Evolutionary conservation across 2,797 vertebrate genomes (phyloP).

Genomic region (Notoglanidium macrostoma): DNA sequence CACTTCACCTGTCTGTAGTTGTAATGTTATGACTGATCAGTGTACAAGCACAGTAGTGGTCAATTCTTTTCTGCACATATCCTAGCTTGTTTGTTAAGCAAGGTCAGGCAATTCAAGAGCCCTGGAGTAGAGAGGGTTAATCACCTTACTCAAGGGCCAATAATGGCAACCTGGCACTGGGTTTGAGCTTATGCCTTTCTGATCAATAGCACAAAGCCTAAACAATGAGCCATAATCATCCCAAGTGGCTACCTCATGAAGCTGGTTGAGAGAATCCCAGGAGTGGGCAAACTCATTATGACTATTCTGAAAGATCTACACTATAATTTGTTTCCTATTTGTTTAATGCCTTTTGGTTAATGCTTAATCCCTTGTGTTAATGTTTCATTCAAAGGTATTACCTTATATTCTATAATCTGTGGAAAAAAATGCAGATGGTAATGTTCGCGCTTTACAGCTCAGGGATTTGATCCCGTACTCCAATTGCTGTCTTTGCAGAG

Average conservation of each 20-base stretch:
- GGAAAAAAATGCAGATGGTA: background rate
- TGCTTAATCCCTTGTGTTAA: background rate
- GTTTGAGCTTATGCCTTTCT: background rate
- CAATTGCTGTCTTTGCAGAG: background rate
- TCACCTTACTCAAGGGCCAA: background rate
- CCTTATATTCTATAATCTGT: background rate
- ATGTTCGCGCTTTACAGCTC: background rate
- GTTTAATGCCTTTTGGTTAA: background rate
- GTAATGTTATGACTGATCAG: too few species aligned
- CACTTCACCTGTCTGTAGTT: too few species aligned
- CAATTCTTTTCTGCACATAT: too few species aligned
- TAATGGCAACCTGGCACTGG: background rate
- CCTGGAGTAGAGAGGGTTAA: background rate
- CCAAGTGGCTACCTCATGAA: background rate
- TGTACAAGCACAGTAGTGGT: too few species aligned
- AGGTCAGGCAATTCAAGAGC: background rate
- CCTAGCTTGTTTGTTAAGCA: background rate
- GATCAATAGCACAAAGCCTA: background rate
- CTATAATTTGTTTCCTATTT: background rate
- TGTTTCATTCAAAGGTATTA: background rate
- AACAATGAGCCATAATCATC: background rate
- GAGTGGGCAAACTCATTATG: background rate
- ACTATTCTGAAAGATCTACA: background rate
- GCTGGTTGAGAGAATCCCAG: background rate
- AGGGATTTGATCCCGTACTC: background rate